Conservation (phyloP, 2,797 vertebrate genomes). For the Xenopus petersii region DNA sequence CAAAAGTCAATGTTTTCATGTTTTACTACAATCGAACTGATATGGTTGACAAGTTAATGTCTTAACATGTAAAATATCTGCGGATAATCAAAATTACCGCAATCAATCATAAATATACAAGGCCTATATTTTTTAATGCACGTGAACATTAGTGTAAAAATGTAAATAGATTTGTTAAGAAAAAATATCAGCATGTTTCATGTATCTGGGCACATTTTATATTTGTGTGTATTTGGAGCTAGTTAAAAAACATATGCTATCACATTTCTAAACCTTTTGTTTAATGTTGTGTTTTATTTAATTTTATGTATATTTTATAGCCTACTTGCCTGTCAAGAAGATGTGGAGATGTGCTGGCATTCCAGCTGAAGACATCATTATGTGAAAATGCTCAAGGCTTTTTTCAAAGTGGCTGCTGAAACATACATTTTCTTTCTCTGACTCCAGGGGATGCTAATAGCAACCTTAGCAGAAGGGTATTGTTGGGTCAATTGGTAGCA, state of each 20-base stretch:
- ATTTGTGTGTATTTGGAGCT: conserved; percentile 55
- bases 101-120: conserved; percentile 73
- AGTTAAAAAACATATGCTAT: conserved; percentile 53
- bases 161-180: conserved; percentile 54
- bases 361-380: conserved; percentile 67
- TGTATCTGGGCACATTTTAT: conserved; percentile 51
- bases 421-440: conserved; percentile 58
- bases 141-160: conserved; percentile 61
- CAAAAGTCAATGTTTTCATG: conserved; percentile 85
- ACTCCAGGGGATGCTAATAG: conserved; percentile 65
- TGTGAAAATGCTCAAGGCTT: conserved; percentile 67
- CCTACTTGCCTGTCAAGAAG: conserved; percentile 63
- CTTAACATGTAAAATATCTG: conserved; percentile 78
- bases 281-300: conserved; percentile 69
- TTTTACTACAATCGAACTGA: conserved; percentile 81
- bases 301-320: conserved; percentile 68
- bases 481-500: conserved; percentile 55
- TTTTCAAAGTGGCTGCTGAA: conserved; percentile 65
- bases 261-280: conserved; percentile 63
- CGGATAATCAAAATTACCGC: conserved; percentile 73
- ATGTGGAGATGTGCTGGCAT: conserved; percentile 66
- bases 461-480: conserved; percentile 58
- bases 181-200: conserved; percentile 46
- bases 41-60: conserved; percentile 79
- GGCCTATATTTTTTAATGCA: conserved; percentile 60